Conservation (phyloP, 2,797 vertebrate genomes). For the Diplodus puntazzo region DNA sequence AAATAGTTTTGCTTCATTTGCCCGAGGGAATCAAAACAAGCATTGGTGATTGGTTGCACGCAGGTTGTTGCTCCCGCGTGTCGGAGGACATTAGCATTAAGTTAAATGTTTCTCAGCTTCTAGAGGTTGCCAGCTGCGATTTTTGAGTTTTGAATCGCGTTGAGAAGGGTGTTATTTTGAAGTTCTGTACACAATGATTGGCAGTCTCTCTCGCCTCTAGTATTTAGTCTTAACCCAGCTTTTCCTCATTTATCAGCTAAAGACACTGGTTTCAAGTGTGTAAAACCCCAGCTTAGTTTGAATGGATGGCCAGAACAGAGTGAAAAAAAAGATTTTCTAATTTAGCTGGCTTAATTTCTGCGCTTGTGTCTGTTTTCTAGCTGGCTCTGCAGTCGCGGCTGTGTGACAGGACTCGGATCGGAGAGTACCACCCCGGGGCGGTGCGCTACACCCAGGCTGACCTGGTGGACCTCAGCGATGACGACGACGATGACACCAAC, state of each 20-base stretch:
- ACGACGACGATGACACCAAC: slow-evolving; percentile 86
- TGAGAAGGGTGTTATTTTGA: background rate
- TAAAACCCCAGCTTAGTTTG: background rate
- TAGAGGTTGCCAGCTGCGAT: background rate
- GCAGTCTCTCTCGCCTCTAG: background rate
- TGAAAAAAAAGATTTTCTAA: background rate
- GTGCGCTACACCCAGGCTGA: slow-evolving; percentile 81
- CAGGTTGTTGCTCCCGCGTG: background rate
- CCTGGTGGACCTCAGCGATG: slow-evolving; percentile 79
- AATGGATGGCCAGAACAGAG: background rate
- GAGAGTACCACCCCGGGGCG: slow-evolving; percentile 85
- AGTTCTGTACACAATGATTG: background rate
- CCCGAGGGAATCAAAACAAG: slow-evolving; percentile 21
- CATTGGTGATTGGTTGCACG: background rate
- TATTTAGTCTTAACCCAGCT: background rate
- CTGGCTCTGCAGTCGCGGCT: slow-evolving; percentile 88
- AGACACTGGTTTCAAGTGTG: background rate
- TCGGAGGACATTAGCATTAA: slow-evolving; percentile 3
- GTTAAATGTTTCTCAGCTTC: background rate
- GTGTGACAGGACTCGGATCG: slow-evolving; percentile 85
- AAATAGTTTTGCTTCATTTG: slow-evolving; percentile 19
- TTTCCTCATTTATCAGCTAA: background rate
- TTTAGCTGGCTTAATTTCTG: slow-evolving; percentile 14
- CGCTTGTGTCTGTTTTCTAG: slow-evolving; percentile 57
- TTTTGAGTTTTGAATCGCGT: background rate